These are phyloP conservation scores for Solenopsis invicta DNA, from an alignment of 1,140 invertebrate genomes.

Conservation along the genomic window DNA sequence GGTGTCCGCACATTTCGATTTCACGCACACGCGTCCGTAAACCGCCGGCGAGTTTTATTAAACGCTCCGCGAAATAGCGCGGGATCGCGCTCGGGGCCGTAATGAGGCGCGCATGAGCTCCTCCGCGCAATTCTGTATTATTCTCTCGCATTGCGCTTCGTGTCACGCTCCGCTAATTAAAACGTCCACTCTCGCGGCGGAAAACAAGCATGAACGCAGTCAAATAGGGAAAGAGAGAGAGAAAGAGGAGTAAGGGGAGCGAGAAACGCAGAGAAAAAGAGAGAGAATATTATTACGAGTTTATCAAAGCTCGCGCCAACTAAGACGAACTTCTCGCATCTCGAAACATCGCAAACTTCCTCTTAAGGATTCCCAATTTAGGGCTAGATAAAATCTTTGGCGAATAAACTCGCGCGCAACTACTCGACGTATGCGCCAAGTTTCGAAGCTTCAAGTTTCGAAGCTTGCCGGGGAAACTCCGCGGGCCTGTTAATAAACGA, in stretches of 20 bases:
- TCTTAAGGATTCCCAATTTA: background rate
- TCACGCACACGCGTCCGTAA: background rate
- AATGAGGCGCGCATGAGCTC: slow-evolving; percentile 11
- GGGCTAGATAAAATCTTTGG: slow-evolving; percentile 29
- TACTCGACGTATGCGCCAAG: slow-evolving; percentile 3
- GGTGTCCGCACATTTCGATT: slow-evolving; percentile 3
- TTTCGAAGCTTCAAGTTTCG: slow-evolving; percentile 41
- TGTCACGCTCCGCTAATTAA: slow-evolving; percentile 45
- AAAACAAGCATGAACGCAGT: background rate
- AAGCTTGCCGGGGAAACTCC: slow-evolving; percentile 17
- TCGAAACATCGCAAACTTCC: slow-evolving; percentile 7
- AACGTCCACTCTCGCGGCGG: slow-evolving; percentile 20
- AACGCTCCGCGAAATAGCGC: slow-evolving; percentile 20
- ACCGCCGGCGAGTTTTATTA: slow-evolving; percentile 17
- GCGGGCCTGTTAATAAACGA: slow-evolving; percentile 33
- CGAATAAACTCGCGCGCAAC: slow-evolving; percentile 2
- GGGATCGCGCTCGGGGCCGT: background rate
- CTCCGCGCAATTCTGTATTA: slow-evolving; percentile 30
- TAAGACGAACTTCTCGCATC: slow-evolving; percentile 32
- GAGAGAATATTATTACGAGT: slow-evolving; percentile 20
- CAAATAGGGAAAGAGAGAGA: background rate
- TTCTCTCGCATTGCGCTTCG: slow-evolving; percentile 28
- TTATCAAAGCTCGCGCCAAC: background rate
- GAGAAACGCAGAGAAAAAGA: background rate
- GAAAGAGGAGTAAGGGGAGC: background rate